A percentile compares a stretch with the other conserved stretches of the same genome.
phyloP scores from a whole-genome alignment of 1,140 invertebrate species.

The Mactra quadrangularis region DNA sequence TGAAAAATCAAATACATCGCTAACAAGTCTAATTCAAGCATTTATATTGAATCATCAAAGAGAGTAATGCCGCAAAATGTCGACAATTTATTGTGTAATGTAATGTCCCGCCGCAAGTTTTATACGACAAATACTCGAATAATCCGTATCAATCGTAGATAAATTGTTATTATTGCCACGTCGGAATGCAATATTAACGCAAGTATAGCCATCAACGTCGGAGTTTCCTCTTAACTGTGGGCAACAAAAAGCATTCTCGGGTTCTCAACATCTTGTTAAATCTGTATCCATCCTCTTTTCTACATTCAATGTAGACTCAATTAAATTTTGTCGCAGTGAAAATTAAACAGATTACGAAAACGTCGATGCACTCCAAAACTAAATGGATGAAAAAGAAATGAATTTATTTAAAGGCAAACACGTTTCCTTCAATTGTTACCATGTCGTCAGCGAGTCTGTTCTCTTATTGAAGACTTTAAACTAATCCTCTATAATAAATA shows the following conservation, averaged over 20 bases:
- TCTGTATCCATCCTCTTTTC: conserved; percentile 5
- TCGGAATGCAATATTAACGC: conserved; percentile 50
- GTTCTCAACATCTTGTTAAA: conserved; percentile 25
- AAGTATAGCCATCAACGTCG: neutral
- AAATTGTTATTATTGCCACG: conserved; percentile 47
- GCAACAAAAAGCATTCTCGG: conserved; percentile 21
- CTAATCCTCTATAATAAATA: conserved; percentile 75
- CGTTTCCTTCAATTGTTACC: conserved; percentile 63
- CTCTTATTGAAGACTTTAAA: conserved; percentile 55
- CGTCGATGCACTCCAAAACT: conserved; percentile 41
- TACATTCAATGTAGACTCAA: conserved; percentile 47
- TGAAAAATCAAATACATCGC: no score
- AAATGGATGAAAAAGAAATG: conserved; percentile 45
- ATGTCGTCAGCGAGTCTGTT: conserved; percentile 75
- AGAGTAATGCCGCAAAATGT: neutral
- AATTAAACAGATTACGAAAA: conserved; percentile 59
- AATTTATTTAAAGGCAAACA: conserved; percentile 38
- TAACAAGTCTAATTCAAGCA: no score
- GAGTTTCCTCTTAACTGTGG: conserved; percentile 2
- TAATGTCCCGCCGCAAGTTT: conserved; percentile 41
- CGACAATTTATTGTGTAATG: conserved; percentile 40
- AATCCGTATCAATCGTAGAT: conserved; percentile 46
- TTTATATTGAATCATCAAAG: conserved; percentile 42
- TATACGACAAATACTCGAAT: conserved; percentile 29
- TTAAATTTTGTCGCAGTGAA: conserved; percentile 61